Percentiles rank a stretch among this genome's conserved stretches.
phyloP scores from a whole-genome alignment of 1,140 invertebrate genomes.

The Melipona quadrifasciata region DNA sequence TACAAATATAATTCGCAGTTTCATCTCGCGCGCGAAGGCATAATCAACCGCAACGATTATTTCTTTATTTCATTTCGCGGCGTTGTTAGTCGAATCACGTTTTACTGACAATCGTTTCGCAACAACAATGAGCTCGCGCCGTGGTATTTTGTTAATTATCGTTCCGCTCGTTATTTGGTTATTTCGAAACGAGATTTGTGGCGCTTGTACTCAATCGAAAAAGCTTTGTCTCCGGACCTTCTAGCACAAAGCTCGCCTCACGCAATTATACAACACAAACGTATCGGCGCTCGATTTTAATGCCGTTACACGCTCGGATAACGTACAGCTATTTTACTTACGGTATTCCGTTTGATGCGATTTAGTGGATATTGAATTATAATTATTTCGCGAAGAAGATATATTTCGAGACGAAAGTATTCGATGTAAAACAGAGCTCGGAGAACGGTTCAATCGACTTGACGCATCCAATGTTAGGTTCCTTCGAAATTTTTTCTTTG shows the following conservation, averaged over 20 bases:
- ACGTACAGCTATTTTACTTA: constrained; percentile 12
- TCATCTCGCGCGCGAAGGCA: neutral
- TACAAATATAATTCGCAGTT: neutral
- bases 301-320: neutral
- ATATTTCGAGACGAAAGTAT: neutral
- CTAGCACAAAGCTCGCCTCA: neutral
- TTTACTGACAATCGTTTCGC: constrained; percentile 48
- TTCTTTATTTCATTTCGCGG: constrained; percentile 28
- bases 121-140: constrained; percentile 27
- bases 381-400: constrained; percentile 3
- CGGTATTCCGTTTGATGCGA: neutral
- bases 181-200: constrained; percentile 36
- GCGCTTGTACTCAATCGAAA: constrained; percentile 2
- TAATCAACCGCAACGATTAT: constrained; percentile 35
- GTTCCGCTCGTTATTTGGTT: constrained; percentile 39
- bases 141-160: constrained; percentile 46
- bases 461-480: too few species aligned
- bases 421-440: neutral
- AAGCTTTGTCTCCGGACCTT: constrained; percentile 34
- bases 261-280: constrained; percentile 34
- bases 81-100: constrained; percentile 15
- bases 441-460: neutral
- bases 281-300: constrained; percentile 12
- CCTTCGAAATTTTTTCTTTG: neutral
- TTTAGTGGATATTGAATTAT: constrained; percentile 2